These are phyloP conservation scores for Hylaea fasciaria DNA, from an alignment of 2,888 invertebrate genomes.

Conservation along the genomic window DNA sequence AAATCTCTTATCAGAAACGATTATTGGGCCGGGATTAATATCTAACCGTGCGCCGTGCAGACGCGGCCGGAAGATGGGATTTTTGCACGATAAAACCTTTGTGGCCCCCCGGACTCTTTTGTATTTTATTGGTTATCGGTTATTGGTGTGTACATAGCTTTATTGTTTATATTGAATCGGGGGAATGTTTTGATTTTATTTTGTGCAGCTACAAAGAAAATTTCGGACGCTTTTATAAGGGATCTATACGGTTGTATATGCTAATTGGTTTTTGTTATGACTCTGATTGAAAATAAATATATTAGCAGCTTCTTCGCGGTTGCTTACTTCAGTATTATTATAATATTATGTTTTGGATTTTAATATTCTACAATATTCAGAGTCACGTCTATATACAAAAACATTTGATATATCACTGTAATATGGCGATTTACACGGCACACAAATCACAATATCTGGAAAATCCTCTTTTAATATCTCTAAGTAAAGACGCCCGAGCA, in stretches of 20 bases:
- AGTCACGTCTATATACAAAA: too few species aligned
- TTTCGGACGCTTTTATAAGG: slow-evolving; percentile 2
- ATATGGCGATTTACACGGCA: too few species aligned
- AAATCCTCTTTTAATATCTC: slow-evolving; percentile 43
- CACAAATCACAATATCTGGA: too few species aligned
- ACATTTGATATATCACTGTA: too few species aligned
- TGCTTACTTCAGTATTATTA: too few species aligned
- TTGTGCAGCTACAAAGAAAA: slow-evolving; percentile 21
- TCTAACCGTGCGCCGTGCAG: slow-evolving; percentile 58
- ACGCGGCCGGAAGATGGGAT: slow-evolving; percentile 59
- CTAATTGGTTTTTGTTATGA: slow-evolving; percentile 3
- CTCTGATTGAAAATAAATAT: too few species aligned
- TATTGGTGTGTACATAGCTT: slow-evolving; percentile 43
- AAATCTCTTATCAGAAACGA: slow-evolving; percentile 81
- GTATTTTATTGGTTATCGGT: slow-evolving; percentile 45
- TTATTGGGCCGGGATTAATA: slow-evolving; percentile 76
- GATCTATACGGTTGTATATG: neutral
- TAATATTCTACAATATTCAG: too few species aligned
- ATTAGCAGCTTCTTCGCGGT: too few species aligned
- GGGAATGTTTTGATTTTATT: slow-evolving; percentile 36
- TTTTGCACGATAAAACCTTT: slow-evolving; percentile 65
- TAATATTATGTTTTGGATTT: too few species aligned
- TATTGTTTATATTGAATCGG: slow-evolving; percentile 40
- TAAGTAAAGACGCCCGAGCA: slow-evolving; percentile 43
- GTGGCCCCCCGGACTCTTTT: slow-evolving; percentile 43